phyloP scores from a whole-genome alignment of 2,888 invertebrate genomes.

The Troglohyphantes excavatus region DNA sequence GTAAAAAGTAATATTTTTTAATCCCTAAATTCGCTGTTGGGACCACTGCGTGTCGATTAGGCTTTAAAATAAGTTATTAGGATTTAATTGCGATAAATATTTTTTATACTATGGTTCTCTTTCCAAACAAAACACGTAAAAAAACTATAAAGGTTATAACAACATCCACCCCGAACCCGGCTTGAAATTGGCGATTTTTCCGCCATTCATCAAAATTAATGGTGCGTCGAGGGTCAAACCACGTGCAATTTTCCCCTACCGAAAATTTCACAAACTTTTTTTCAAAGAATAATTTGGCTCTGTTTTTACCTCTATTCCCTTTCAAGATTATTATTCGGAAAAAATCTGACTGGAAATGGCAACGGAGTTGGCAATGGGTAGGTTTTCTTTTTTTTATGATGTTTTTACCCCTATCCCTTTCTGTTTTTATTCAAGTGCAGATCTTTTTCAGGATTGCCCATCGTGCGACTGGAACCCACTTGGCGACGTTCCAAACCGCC shows the following conservation, averaged over 20 bases:
- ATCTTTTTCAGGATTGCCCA: constrained; percentile 23
- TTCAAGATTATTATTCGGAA: not conserved
- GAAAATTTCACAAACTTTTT: constrained; percentile 28
- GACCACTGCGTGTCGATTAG: too few species aligned
- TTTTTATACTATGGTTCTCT: too few species aligned
- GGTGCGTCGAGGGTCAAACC: constrained; percentile 16
- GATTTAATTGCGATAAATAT: too few species aligned
- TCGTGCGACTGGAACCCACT: constrained; percentile 4
- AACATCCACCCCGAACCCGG: too few species aligned
- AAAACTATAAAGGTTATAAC: too few species aligned
- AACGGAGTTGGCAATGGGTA: constrained; percentile 15
- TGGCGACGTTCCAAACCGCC: constrained; percentile 25
- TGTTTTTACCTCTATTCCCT: not conserved
- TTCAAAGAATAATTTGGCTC: constrained; percentile 25
- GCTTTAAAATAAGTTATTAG: too few species aligned
- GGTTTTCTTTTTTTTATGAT: constrained; percentile 25
- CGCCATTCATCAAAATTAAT: constrained; percentile 58
- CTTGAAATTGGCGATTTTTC: constrained; percentile 27
- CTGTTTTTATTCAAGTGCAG: constrained; percentile 1
- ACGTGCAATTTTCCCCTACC: constrained; percentile 22
- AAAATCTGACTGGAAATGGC: constrained; percentile 29
- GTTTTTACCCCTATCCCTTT: constrained; percentile 2
- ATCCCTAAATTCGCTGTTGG: too few species aligned
- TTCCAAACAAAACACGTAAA: too few species aligned
- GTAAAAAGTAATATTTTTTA: too few species aligned